Conservation (phyloP, 2,797 vertebrate genomes). For the Anabas testudineus region DNA sequence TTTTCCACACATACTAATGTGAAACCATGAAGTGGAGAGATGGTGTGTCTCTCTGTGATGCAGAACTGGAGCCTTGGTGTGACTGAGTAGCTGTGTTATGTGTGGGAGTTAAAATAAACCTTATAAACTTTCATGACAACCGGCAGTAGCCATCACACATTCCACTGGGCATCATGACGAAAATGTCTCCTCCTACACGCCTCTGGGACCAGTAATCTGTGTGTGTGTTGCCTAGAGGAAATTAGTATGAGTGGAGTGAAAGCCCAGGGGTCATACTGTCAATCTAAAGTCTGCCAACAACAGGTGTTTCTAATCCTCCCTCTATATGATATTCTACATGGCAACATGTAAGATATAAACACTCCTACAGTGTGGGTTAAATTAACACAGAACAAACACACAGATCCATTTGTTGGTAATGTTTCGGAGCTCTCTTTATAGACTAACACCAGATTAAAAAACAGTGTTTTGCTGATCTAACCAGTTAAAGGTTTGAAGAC, state of each 20-base stretch:
- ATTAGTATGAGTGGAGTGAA: conserved; percentile 17
- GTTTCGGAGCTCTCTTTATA: too few relatives aligned
- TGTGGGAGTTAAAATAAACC: conserved; percentile 76
- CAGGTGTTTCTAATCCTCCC: conserved; percentile 67
- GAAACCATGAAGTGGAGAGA: background rate
- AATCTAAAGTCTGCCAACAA: conserved; percentile 38
- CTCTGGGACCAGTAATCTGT: conserved; percentile 32
- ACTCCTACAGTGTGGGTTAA: conserved; percentile 1
- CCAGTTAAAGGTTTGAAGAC: background rate
- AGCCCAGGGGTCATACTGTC: conserved; percentile 37
- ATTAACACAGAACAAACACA: too few relatives aligned
- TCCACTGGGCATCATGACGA: conserved; percentile 52
- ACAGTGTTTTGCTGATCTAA: too few relatives aligned
- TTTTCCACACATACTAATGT: background rate
- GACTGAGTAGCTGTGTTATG: conserved; percentile 48
- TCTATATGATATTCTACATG: conserved; percentile 8
- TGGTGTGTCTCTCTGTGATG: conserved; percentile 1
- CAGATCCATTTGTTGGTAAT: too few relatives aligned
- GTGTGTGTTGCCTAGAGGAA: conserved; percentile 24
- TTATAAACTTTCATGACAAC: conserved; percentile 63
- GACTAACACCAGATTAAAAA: too few relatives aligned
- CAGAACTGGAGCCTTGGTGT: conserved; percentile 24
- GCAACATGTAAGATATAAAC: conserved; percentile 15
- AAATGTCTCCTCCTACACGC: conserved; percentile 28
- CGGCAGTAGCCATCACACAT: conserved; percentile 59